Percentiles rank a stretch among this genome's conserved stretches.
Evolutionary conservation across 2,113 vertebrate species (phyloP).

Genomic region (Chunga burmeisteri): DNA sequence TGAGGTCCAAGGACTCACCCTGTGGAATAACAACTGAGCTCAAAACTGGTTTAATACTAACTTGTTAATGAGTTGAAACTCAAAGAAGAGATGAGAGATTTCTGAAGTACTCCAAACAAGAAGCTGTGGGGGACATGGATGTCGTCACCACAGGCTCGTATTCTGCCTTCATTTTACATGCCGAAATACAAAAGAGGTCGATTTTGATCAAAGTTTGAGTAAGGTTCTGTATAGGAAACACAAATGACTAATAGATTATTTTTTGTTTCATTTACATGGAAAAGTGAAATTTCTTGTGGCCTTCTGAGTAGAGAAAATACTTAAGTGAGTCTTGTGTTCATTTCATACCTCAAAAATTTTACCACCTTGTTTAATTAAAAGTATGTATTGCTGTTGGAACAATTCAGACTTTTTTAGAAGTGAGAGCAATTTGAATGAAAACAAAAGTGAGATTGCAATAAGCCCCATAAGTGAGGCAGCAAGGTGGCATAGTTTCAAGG

Average conservation of each 20-base stretch:
- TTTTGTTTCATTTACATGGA: background rate
- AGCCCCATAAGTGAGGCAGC: background rate
- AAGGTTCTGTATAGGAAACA: background rate
- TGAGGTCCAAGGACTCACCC: background rate
- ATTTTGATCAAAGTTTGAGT: background rate
- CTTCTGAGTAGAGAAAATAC: background rate
- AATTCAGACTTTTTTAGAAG: background rate
- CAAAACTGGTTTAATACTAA: background rate
- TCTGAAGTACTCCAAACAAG: background rate
- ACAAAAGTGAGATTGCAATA: background rate
- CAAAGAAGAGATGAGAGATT: background rate
- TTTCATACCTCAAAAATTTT: background rate
- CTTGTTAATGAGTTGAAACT: background rate
- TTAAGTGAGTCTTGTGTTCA: background rate
- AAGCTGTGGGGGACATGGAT: background rate
- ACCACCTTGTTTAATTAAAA: background rate
- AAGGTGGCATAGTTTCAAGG: background rate
- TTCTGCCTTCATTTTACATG: background rate
- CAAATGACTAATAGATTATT: background rate
- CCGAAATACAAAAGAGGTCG: fast-evolving
- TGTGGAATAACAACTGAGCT: background rate
- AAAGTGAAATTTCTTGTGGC: background rate
- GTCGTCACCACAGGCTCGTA: background rate
- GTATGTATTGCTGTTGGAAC: background rate
- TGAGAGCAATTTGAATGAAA: background rate